phyloP scores from a whole-genome alignment of 53 echinoderm and acorn worm genomes.

The Holothuria leucospilota region DNA sequence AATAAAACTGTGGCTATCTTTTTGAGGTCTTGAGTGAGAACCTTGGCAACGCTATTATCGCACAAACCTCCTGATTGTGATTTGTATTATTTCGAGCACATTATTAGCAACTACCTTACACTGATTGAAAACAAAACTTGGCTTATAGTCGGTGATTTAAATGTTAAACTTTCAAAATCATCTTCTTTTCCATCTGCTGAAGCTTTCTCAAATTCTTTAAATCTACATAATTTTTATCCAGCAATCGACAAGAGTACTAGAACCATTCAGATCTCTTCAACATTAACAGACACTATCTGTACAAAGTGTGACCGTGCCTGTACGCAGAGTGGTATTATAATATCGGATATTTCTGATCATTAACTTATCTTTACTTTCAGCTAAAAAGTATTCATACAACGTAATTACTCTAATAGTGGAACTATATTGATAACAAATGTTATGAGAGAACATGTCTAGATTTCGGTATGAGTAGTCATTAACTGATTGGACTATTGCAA shows the following conservation, averaged over 20 bases:
- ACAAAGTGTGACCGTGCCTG: background rate
- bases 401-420: background rate
- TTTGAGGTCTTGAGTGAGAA: background rate
- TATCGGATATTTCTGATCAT: constrained; percentile 25
- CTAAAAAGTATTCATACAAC: background rate
- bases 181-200: background rate
- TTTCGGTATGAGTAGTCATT: background rate
- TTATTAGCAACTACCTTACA: background rate
- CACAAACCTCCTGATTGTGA: background rate
- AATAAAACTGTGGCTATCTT: background rate
- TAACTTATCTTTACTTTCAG: background rate
- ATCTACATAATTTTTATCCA: constrained; percentile 2
- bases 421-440: background rate
- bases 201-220: background rate
- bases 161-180: constrained; percentile 22
- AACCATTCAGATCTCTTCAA: background rate
- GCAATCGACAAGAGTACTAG: constrained; percentile 7
- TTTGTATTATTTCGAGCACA: background rate
- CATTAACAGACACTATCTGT: background rate
- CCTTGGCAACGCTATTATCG: background rate
- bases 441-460: background rate
- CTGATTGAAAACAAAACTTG: background rate
- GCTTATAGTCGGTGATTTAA: background rate
- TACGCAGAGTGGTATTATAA: constrained; percentile 1
- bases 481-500: background rate